A percentile compares a stretch with the other conserved stretches of the same genome.
Evolutionary conservation across 2,797 vertebrate genomes (phyloP).

Genomic region (Sylvilagus floridanus): DNA sequence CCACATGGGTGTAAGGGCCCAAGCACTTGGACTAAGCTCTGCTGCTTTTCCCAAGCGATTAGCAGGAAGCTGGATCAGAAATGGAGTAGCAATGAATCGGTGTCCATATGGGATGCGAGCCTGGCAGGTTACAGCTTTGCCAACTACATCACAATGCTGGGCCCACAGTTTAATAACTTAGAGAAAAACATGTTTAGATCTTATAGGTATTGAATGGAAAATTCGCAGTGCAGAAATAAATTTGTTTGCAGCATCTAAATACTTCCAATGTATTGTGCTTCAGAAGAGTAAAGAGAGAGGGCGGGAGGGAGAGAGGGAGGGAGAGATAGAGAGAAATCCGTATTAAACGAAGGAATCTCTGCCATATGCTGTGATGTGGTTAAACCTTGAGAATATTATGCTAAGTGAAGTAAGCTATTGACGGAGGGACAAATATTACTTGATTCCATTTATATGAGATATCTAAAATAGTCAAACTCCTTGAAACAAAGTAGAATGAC

Average conservation of each 20-base stretch:
- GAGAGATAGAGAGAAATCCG: neutral
- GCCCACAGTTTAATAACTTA: neutral
- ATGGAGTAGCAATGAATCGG: too few relatives aligned
- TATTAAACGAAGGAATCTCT: constrained; percentile 23
- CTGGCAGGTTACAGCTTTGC: too few relatives aligned
- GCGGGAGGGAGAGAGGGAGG: too few relatives aligned
- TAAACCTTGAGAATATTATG: constrained; percentile 9
- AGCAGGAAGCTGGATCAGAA: too few relatives aligned
- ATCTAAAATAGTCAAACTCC: constrained; percentile 25
- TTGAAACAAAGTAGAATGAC: neutral
- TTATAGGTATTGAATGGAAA: constrained; percentile 26
- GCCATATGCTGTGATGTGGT: neutral
- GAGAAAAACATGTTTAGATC: constrained; percentile 34
- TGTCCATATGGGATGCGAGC: too few relatives aligned
- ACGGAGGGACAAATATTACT: neutral
- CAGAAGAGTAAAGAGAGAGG: too few relatives aligned
- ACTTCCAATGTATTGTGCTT: neutral
- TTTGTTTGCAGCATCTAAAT: constrained; percentile 58
- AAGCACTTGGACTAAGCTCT: too few relatives aligned
- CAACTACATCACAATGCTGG: too few relatives aligned
- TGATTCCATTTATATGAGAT: neutral
- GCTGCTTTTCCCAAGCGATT: too few relatives aligned
- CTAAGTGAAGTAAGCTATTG: neutral
- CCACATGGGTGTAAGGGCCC: too few relatives aligned
- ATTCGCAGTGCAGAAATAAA: constrained; percentile 23